Base-by-base conservation (phyloP, 2,888 invertebrate species). In the Eilema depressum region DNA sequence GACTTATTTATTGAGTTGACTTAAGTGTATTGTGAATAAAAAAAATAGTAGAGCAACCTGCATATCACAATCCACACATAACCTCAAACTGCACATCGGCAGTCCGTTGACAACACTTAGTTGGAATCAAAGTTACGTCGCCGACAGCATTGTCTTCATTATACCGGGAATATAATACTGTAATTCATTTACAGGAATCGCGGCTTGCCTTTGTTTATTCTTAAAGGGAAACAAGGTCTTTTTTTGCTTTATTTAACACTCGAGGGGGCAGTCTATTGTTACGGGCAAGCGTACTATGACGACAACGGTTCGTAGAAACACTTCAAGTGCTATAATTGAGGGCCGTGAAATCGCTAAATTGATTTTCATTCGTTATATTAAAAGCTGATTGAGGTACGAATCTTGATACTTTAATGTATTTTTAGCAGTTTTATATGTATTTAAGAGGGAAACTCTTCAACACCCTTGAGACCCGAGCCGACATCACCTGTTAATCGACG, bases 101-200 rank as follows among this genome's bases (percentile, higher is more conserved):
- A 25, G 63, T 41, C 17, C 63, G 30, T 65, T 56, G 64, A 65
- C 74, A 68, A 63, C 74, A 75, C 83, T 80, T 78, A 77, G 70
- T 75, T 71, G 75, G 80, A 82, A 83, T 83, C 80, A 80, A 74
- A 74, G 77, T 82, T 83, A 82, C 81, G 83, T 81, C 75, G 81
- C 87, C 91, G 92, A 92, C 91, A 82, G 86, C 89, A 92, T 93
- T 93, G 93, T 93, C 87, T 84, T 73, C 82, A 78, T 78, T 83
- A 88, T 92, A 91, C 91, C 87, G 86, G 90, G 88, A 89, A 86
- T 77, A 78, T 76, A 75, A 79, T 71, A 83, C 85, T 85, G 84
- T 88, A 89, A 90, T 89, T 86, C 86, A 86, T 81, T 85, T 92
- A 89, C 92, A 86, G 84, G 92, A 93, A 92, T 83, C 80, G 79